Conservation (phyloP, 64 coral and sea anemone species). For the Platygyra sinensis region DNA sequence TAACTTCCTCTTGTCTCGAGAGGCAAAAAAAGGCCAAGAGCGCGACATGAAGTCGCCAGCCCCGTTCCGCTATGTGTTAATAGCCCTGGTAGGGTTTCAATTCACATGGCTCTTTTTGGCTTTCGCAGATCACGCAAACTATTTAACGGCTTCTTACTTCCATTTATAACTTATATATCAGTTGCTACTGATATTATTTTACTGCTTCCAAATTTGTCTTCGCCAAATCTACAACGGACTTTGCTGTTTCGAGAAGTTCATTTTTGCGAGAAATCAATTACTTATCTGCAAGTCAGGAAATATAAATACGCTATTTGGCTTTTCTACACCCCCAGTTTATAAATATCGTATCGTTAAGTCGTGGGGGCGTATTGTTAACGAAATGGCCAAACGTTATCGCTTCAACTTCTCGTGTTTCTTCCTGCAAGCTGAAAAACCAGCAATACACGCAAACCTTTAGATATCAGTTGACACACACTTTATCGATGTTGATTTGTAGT, state of each 20-base stretch:
- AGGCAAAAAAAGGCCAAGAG: not conserved
- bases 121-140: not conserved
- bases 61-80: slow-evolving; percentile 19
- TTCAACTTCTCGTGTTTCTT: slow-evolving; percentile 24
- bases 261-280: not conserved
- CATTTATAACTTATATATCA: not conserved
- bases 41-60: not conserved
- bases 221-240: not conserved
- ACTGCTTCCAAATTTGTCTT: not conserved
- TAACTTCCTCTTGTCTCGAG: slow-evolving; percentile 31
- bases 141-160: not conserved
- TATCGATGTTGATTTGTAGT: slow-evolving; percentile 28
- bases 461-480: slow-evolving; percentile 7
- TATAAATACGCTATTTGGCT: slow-evolving; percentile 22
- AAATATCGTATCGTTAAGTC: slow-evolving; percentile 14
- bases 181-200: not conserved
- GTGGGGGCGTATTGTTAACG: slow-evolving; percentile 44
- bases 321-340: not conserved
- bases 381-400: slow-evolving; percentile 47
- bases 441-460: not conserved
- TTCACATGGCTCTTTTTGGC: not conserved
- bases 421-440: slow-evolving; percentile 5
- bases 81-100: not conserved
- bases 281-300: not conserved
- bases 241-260: not conserved